Conservation (phyloP, 1,140 invertebrate species). For the Ips nitidus region DNA sequence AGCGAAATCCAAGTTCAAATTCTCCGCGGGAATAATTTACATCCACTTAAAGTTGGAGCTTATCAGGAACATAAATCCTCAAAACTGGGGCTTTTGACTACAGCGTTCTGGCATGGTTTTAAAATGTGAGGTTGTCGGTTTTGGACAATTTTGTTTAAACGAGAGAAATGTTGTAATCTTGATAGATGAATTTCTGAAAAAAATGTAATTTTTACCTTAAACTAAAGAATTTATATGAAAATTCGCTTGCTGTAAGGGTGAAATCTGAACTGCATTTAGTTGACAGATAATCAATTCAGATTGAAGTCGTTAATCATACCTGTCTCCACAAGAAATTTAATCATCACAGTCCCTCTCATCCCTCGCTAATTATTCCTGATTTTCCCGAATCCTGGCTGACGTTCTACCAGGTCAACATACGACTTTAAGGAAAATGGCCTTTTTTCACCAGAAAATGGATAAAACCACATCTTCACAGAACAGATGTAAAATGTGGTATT, state of each 20-base stretch:
- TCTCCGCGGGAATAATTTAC: constrained; percentile 12
- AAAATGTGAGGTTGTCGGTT: not conserved
- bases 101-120: not conserved
- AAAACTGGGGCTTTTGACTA: constrained; percentile 7
- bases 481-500: not conserved
- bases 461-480: not conserved
- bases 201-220: too few species aligned
- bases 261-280: not conserved
- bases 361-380: too few species aligned
- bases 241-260: too few species aligned
- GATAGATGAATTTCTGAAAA: too few species aligned
- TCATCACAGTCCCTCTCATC: not conserved
- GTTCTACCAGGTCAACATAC: too few species aligned
- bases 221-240: too few species aligned
- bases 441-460: too few species aligned
- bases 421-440: too few species aligned
- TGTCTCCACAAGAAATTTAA: not conserved
- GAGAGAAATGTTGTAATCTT: too few species aligned
- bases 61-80: constrained; percentile 14
- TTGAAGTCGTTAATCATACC: not conserved
- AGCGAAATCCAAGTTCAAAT: constrained; percentile 8
- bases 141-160: not conserved
- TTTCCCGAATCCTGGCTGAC: too few species aligned
- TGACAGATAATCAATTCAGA: not conserved
- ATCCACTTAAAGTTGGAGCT: constrained; percentile 5